Conservation (phyloP, 2,888 invertebrate species). For the Xanthorhoe designata region DNA sequence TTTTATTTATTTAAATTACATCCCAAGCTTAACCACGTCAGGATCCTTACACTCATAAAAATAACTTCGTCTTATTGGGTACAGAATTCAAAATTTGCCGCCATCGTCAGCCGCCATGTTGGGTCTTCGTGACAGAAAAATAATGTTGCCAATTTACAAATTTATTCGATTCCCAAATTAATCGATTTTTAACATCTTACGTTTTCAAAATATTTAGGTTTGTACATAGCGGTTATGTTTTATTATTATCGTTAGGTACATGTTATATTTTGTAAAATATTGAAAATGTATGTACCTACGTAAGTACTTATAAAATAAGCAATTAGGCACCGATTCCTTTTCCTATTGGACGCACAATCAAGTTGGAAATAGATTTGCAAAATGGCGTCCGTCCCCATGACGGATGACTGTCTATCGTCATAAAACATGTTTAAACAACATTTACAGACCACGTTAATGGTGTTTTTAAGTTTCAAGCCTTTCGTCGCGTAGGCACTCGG, state of each 20-base stretch:
- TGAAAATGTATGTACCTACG: background rate
- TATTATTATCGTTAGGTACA: background rate
- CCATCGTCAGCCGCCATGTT: conserved; percentile 15
- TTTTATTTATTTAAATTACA: too few species aligned
- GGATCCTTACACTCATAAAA: too few species aligned
- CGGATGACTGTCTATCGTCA: conserved; percentile 60
- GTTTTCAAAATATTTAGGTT: background rate
- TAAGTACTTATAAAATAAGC: background rate
- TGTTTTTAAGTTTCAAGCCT: conserved; percentile 36
- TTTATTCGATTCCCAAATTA: background rate
- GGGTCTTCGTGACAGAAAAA: conserved; percentile 4
- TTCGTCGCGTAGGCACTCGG: conserved; percentile 17
- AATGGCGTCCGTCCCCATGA: conserved; percentile 75
- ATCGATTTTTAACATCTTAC: background rate
- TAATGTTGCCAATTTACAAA: conserved; percentile 25
- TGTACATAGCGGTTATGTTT: background rate
- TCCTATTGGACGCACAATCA: conserved; percentile 12
- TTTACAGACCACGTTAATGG: conserved; percentile 28
- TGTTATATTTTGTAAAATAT: background rate
- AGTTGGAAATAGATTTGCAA: conserved; percentile 57
- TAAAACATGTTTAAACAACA: conserved; percentile 64
- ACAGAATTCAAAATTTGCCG: conserved; percentile 16
- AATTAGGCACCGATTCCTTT: conserved; percentile 11
- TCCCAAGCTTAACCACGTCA: too few species aligned
- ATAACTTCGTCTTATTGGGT: too few species aligned